A percentile compares a stretch with the other conserved stretches of the same genome.
Conservation (phyloP, 2,888 invertebrate species). For the Amaurobius ferox region DNA sequence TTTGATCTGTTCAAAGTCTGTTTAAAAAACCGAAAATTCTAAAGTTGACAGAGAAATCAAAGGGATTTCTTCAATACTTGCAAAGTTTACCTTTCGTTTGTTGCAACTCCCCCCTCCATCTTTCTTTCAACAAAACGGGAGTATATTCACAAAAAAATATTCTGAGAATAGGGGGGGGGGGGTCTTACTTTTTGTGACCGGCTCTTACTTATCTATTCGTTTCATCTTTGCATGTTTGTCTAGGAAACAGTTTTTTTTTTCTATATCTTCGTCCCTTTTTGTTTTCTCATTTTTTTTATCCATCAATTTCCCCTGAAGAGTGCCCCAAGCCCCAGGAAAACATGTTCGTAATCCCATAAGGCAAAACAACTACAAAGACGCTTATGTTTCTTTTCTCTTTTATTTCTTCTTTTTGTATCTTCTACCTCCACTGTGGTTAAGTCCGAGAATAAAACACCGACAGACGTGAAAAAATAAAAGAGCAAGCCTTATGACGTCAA, state of each 20-base stretch:
- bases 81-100: slow-evolving; percentile 26
- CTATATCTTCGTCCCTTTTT: not conserved
- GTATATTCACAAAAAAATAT: slow-evolving; percentile 27
- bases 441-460: slow-evolving; percentile 28
- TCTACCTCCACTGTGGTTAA: slow-evolving; percentile 49
- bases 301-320: slow-evolving; percentile 69
- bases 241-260: slow-evolving; percentile 20
- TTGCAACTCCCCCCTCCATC: not conserved
- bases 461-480: not conserved
- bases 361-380: slow-evolving; percentile 68
- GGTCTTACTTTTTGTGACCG: slow-evolving; percentile 10
- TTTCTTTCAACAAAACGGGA: not conserved
- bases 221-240: slow-evolving; percentile 33
- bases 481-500: slow-evolving; percentile 54
- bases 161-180: no score
- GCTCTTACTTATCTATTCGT: slow-evolving; percentile 29
- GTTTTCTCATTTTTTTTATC: slow-evolving; percentile 40
- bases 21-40: slow-evolving; percentile 28
- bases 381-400: slow-evolving; percentile 5
- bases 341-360: slow-evolving; percentile 71
- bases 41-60: slow-evolving; percentile 31
- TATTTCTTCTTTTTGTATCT: slow-evolving; percentile 6
- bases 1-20: slow-evolving; percentile 37
- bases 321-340: slow-evolving; percentile 44
- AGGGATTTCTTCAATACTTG: slow-evolving; percentile 30